phyloP scores from a whole-genome alignment of 2,888 invertebrate genomes.

The Ramazzottius varieornatus region DNA sequence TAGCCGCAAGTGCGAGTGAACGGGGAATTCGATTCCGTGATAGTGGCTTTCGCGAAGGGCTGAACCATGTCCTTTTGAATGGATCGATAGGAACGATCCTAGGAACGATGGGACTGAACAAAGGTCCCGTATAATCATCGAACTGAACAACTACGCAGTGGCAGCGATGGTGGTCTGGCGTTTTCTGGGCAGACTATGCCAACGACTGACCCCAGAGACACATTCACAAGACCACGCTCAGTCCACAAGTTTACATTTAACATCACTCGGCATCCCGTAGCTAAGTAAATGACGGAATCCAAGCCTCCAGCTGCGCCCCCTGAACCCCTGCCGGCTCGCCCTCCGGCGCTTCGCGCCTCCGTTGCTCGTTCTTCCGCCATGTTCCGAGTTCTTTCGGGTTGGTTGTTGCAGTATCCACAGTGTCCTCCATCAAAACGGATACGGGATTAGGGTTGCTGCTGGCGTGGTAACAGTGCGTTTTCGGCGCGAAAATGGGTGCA shows the following conservation, averaged over 20 bases:
- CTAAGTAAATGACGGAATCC: background rate
- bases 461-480: too few relatives aligned
- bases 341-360: too few relatives aligned
- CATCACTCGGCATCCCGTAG: background rate
- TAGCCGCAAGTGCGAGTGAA: background rate
- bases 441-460: too few relatives aligned
- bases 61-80: background rate
- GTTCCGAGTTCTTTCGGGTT: too few relatives aligned
- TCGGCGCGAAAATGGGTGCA: too few relatives aligned
- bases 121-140: background rate
- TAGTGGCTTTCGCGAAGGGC: background rate
- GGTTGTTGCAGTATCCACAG: too few relatives aligned
- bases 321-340: too few relatives aligned
- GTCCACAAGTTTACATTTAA: background rate
- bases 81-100: background rate
- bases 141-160: background rate
- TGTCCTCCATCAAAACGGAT: too few relatives aligned
- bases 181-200: background rate
- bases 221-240: background rate
- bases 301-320: background rate
- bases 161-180: background rate
- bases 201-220: background rate
- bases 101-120: background rate
- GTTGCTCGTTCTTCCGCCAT: too few relatives aligned
- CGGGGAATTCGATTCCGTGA: background rate